These are phyloP conservation scores for Poecilia latipinna DNA, from an alignment of 2,113 vertebrate genomes.

Conservation along the genomic window DNA sequence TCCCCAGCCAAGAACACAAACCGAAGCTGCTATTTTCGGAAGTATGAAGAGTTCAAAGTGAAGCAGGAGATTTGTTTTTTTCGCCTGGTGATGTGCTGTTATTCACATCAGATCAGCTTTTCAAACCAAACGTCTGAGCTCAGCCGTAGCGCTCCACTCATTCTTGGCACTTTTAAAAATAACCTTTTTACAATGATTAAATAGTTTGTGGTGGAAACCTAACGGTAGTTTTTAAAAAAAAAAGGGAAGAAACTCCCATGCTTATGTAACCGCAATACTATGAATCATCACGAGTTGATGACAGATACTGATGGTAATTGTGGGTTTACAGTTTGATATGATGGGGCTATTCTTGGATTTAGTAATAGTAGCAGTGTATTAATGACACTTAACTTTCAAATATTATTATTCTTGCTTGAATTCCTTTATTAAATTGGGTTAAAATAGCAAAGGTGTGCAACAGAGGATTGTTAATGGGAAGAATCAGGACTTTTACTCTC, in stretches of 20 bases:
- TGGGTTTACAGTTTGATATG: slow-evolving; percentile 54
- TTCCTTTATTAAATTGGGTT: slow-evolving; percentile 65
- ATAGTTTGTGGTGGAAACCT: slow-evolving; percentile 29
- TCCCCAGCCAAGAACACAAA: slow-evolving; percentile 65
- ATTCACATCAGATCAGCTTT: slow-evolving; percentile 53
- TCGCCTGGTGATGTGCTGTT: slow-evolving; percentile 70
- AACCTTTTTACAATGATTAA: slow-evolving; percentile 29
- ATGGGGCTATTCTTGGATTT: slow-evolving; percentile 54
- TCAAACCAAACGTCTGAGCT: slow-evolving; percentile 42
- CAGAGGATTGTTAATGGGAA: slow-evolving; percentile 40
- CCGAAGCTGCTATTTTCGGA: slow-evolving; percentile 72
- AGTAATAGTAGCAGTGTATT: slow-evolving; percentile 58
- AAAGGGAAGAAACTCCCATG: slow-evolving; percentile 42
- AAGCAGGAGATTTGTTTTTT: slow-evolving; percentile 65
- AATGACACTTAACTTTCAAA: slow-evolving; percentile 60
- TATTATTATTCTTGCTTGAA: slow-evolving; percentile 68
- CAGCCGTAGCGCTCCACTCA: background rate
- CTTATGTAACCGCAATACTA: slow-evolving; percentile 51
- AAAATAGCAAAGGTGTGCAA: slow-evolving; percentile 35
- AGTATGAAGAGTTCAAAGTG: slow-evolving; percentile 56
- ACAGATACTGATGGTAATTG: slow-evolving; percentile 70
- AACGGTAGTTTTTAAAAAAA: slow-evolving; percentile 1
- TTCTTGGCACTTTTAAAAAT: slow-evolving; percentile 13
- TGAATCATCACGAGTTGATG: slow-evolving; percentile 61
- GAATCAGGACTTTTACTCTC: slow-evolving; percentile 46